phyloP scores from a whole-genome alignment of 53 echinoderm and acorn worm genomes.

The Patiria pectinifera region DNA sequence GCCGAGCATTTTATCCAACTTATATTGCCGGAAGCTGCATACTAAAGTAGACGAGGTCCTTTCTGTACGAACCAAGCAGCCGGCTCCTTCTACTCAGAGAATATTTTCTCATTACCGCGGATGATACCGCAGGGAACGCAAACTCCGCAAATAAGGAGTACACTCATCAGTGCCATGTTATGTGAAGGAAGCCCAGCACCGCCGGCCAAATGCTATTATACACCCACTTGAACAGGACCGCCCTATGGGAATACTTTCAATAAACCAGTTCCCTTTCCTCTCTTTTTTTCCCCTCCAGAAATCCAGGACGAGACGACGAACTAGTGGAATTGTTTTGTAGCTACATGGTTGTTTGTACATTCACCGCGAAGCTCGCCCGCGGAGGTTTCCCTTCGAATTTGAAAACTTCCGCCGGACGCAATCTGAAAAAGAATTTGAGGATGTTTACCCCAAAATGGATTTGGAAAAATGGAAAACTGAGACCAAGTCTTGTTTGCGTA shows the following conservation, averaged over 20 bases:
- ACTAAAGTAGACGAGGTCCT: not conserved
- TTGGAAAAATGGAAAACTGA: not conserved
- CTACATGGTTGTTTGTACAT: not conserved
- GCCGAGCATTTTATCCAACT: conserved; percentile 9
- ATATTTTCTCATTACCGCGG: conserved; percentile 47
- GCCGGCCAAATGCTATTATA: conserved; percentile 10
- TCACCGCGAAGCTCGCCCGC: not conserved
- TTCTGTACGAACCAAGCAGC: not conserved
- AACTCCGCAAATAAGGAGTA: conserved; percentile 33
- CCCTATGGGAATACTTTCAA: conserved; percentile 16
- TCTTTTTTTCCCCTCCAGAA: no score
- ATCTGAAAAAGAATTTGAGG: not conserved
- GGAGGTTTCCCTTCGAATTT: not conserved
- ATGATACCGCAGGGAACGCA: conserved; percentile 29
- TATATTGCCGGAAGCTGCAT: not conserved
- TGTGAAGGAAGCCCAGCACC: not conserved
- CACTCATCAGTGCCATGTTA: conserved; percentile 18
- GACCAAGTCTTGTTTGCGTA: not conserved
- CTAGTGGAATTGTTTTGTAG: not conserved
- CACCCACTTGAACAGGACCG: conserved; percentile 18
- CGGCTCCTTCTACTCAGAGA: not conserved
- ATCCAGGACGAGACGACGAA: not conserved
- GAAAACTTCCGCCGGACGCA: not conserved
- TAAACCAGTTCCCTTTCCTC: not conserved
- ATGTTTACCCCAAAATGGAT: not conserved